A percentile compares a stretch with the other conserved stretches of the same genome.
phyloP scores from a whole-genome alignment of 1,140 invertebrate species.

The Euborellia annulipes region DNA sequence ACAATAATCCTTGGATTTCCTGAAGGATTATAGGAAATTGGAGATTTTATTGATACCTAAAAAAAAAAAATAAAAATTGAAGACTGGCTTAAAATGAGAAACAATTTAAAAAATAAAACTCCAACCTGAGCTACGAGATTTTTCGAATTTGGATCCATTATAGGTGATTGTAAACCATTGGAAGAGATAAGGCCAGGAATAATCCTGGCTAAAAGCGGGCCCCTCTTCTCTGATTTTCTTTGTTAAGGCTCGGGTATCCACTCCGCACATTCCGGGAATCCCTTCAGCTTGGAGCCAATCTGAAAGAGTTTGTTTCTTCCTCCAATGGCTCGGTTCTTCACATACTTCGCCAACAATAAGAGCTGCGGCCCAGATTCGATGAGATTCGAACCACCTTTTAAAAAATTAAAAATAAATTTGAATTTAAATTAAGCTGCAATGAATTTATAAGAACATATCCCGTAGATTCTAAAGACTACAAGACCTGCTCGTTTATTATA shows the following conservation, averaged over 20 bases:
- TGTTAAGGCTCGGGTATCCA: slow-evolving; percentile 80
- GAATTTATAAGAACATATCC: no score
- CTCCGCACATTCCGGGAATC: slow-evolving; percentile 75
- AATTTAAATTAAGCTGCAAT: no score
- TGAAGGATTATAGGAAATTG: slow-evolving; percentile 50
- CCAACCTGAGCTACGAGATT: slow-evolving; percentile 92
- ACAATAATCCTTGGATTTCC: slow-evolving; percentile 69
- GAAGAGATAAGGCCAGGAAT: slow-evolving; percentile 34
- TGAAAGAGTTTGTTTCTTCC: slow-evolving; percentile 54
- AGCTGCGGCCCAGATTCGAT: slow-evolving; percentile 79
- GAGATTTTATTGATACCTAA: slow-evolving; percentile 33
- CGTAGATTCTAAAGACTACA: no score
- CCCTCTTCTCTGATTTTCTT: slow-evolving; percentile 74
- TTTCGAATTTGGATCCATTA: slow-evolving; percentile 64
- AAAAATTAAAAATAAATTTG: no score
- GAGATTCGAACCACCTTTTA: slow-evolving; percentile 86
- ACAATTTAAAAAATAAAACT: slow-evolving; percentile 24
- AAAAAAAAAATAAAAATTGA: background rate
- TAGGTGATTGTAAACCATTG: slow-evolving; percentile 24
- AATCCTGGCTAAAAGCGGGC: slow-evolving; percentile 64
- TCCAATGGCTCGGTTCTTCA: slow-evolving; percentile 81
- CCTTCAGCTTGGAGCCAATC: slow-evolving; percentile 66
- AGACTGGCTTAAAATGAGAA: no score
- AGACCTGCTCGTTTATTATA: no score
- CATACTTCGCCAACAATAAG: slow-evolving; percentile 85